Evolutionary conservation across 2,888 invertebrate species (phyloP).

Genomic region (Vandiemenella viatica): DNA sequence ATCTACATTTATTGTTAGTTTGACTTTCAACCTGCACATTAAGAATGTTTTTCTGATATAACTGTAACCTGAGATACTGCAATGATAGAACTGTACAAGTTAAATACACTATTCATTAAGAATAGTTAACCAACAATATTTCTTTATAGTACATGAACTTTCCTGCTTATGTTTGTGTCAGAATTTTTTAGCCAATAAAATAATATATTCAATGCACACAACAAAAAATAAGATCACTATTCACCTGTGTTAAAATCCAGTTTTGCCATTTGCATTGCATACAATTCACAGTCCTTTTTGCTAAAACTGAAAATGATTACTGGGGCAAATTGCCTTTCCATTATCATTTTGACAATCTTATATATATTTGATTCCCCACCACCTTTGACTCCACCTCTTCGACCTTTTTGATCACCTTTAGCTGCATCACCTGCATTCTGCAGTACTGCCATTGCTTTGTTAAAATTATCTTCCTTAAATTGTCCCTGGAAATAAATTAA

Average conservation of each 20-base stretch:
- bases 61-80: too few species aligned
- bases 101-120: too few species aligned
- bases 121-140: too few species aligned
- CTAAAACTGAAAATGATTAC: conserved; percentile 97
- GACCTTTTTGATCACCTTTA: conserved; percentile 60
- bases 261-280: conserved; percentile 92
- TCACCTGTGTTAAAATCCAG: conserved; percentile 88
- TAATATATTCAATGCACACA: too few species aligned
- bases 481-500: conserved; percentile 47
- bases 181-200: too few species aligned
- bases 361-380: conserved; percentile 62
- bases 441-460: conserved; percentile 87
- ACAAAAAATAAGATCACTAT: too few species aligned
- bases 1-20: too few species aligned
- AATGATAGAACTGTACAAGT: too few species aligned
- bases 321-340: conserved; percentile 94
- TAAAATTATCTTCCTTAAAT: conserved; percentile 95
- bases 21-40: too few species aligned
- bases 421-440: conserved; percentile 67
- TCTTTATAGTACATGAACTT: too few species aligned
- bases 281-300: conserved; percentile 94
- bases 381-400: conserved; percentile 52
- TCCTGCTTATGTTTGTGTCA: too few species aligned
- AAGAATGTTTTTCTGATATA: too few species aligned
- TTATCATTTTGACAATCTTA: conserved; percentile 97